Base-by-base conservation (phyloP, 2,888 invertebrate species). In the Lomographa bimaculata region DNA sequence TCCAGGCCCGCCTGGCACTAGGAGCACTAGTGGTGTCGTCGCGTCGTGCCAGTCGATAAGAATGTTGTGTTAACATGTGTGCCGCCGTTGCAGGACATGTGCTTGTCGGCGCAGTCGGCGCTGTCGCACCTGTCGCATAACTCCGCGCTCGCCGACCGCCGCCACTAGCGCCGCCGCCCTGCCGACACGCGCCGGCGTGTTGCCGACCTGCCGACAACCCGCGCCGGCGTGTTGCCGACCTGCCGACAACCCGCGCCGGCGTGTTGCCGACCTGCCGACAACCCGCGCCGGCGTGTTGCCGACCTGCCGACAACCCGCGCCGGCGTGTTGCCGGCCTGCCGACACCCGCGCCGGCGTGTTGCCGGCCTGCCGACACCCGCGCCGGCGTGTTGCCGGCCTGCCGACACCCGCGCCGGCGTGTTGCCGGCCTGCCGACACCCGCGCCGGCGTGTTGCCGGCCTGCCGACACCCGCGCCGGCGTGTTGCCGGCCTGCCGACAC, bases 61-160 rank as follows among this genome's bases (percentile, higher is more conserved):
- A n/a, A n/a, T n/a, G n/a, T n/a, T n/a, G n/a, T n/a, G n/a, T n/a
- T n/a, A n/a, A n/a, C n/a, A n/a, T n/a, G n/a, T n/a, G n/a, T n/a
- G n/a, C n/a, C n/a, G n/a, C n/a, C n/a, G n/a, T 52, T 52, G 45
- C 76, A 79, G 81, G 83, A 83, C 64, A 70, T 82, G 47, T 77
- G 78, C 55, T 79, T 81, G 54, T 83, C 84, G 40, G 83, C 84
- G 75, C 91, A 91, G 61, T 91, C 91, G 29, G 91, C 91, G 79
- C 91, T 91, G 40, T 87, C 89, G 53, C 83, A 86, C 54, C 79
- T 84, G 44, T 83, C 89, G 58, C 86, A 87, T 64, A 70, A 68
- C 63, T 74, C 79, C 26, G 64, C 71, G 60, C 64, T 61, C 29
- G 49, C 63, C 52, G 69, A 68, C 69, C 60, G 64, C 50, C 74